A percentile compares a stretch with the other conserved stretches of the same genome.
Evolutionary conservation across 2,797 vertebrate genomes (phyloP).

Genomic region (Stomatorhinus walkeri): DNA sequence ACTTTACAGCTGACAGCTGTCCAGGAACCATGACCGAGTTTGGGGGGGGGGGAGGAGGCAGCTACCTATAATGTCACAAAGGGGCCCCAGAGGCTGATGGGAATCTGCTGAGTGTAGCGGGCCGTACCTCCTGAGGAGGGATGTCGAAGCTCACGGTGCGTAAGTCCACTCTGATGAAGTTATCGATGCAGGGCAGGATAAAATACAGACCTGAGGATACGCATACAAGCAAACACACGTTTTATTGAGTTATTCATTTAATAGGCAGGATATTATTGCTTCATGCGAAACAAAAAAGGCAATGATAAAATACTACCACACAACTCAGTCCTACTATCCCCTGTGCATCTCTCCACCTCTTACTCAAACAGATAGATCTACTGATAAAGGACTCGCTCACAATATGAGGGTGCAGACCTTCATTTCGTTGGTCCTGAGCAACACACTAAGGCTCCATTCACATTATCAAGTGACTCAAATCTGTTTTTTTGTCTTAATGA

Average conservation of each 20-base stretch:
- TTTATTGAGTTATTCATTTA: background rate
- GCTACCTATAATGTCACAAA: background rate
- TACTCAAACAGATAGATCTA: background rate
- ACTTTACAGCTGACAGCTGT: background rate
- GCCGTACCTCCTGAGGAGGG: conserved; percentile 85
- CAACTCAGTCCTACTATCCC: background rate
- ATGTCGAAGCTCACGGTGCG: conserved; percentile 92
- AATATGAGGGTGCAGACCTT: background rate
- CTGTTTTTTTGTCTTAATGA: background rate
- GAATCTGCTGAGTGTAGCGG: background rate
- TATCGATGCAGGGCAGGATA: conserved; percentile 89
- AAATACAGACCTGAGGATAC: conserved; percentile 78
- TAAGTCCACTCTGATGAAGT: conserved; percentile 94
- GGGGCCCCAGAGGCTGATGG: background rate
- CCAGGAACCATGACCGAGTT: background rate
- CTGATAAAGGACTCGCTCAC: background rate
- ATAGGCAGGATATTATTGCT: background rate
- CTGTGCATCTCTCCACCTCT: background rate
- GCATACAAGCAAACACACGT: conserved; percentile 10
- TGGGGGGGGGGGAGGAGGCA: background rate
- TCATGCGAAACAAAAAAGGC: background rate
- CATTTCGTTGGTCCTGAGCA: background rate
- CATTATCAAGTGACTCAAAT: background rate
- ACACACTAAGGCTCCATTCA: background rate
- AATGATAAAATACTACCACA: background rate